Evolutionary conservation across 2,113 vertebrate genomes (phyloP).

Genomic region (Acanthisitta chloris): DNA sequence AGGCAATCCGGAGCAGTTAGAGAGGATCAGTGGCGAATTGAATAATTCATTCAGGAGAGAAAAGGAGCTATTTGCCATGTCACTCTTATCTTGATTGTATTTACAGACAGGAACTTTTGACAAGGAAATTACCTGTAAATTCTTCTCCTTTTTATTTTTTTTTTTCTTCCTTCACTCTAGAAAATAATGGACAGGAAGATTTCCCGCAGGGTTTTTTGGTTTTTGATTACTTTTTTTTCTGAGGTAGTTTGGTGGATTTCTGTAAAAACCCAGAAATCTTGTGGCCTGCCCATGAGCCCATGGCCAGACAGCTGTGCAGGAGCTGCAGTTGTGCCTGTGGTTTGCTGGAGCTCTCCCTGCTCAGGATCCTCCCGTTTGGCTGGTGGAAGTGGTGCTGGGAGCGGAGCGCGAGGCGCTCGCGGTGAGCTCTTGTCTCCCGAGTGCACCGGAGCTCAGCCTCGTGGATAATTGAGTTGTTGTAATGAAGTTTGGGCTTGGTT

Average conservation of each 20-base stretch:
- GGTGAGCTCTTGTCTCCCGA: neutral
- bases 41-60: conserved; percentile 69
- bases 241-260: neutral
- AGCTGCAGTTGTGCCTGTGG: no score
- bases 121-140: conserved; percentile 70
- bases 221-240: neutral
- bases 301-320: no score
- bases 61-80: conserved; percentile 59
- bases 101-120: conserved; percentile 69
- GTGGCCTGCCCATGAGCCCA: neutral
- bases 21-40: conserved; percentile 59
- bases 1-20: conserved; percentile 57
- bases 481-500: conserved; percentile 39
- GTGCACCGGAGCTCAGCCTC: conserved; percentile 49
- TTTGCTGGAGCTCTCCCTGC: no score
- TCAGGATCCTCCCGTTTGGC: neutral
- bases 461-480: conserved; percentile 66
- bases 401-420: neutral
- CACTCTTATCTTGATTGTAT: conserved; percentile 62
- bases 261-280: neutral
- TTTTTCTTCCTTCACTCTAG: neutral
- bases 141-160: neutral
- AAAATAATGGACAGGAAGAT: neutral
- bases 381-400: neutral
- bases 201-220: neutral